A percentile compares a stretch with the other conserved stretches of the same genome.
These are phyloP conservation scores for Sylvia atricapilla DNA, from an alignment of 2,113 vertebrate genomes.

Conservation along the genomic window DNA sequence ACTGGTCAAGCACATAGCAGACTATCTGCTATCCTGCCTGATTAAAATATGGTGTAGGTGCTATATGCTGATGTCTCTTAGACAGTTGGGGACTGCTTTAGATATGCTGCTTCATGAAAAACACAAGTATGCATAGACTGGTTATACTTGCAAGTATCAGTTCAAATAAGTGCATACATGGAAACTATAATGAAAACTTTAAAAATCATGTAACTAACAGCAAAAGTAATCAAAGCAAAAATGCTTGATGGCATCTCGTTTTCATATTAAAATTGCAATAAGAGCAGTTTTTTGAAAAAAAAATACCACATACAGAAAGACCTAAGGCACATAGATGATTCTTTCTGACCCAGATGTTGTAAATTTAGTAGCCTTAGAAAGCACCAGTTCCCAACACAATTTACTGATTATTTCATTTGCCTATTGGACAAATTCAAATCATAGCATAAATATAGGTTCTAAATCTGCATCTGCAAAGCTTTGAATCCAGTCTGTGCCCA, in stretches of 20 bases:
- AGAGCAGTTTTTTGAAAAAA: neutral
- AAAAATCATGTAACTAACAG: neutral
- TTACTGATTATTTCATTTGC: neutral
- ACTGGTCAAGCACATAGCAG: neutral
- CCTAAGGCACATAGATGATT: neutral
- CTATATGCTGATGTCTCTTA: neutral
- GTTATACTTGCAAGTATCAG: neutral
- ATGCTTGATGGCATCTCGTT: neutral
- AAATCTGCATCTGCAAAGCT: constrained; percentile 7
- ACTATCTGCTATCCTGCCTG: neutral
- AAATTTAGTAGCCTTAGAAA: neutral
- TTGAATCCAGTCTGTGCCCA: neutral
- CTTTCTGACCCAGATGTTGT: neutral
- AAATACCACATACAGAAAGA: neutral
- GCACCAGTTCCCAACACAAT: neutral
- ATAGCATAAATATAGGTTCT: neutral
- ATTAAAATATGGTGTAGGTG: neutral
- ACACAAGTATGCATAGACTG: neutral
- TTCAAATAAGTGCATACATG: neutral
- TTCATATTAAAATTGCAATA: neutral
- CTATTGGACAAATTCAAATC: neutral
- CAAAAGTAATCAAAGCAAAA: neutral
- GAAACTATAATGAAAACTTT: neutral
- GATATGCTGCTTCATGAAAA: neutral
- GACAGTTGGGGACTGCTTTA: neutral